Evolutionary conservation across 1,140 invertebrate species (phyloP).

Genomic region (Apis mellifera): Amel_HAv3.1 CM009941.2:14535501-14536000

Average conservation of each 20-base stretch:
- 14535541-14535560: neutral
- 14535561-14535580: neutral
- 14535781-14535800: conserved; percentile 55
- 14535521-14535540: neutral
- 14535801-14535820: neutral
- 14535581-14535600: neutral
- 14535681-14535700: conserved; percentile 65
- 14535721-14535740: conserved; percentile 54
- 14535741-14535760: conserved; percentile 57
- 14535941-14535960: conserved; percentile 62
- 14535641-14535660: conserved; percentile 47
- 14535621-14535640: neutral
- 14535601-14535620: neutral
- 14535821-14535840: conserved; percentile 27
- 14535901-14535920: conserved; percentile 57
- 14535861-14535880: conserved; percentile 58
- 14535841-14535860: conserved; percentile 20
- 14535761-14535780: conserved; percentile 31
- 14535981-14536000: neutral
- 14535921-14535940: conserved; percentile 56
- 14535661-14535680: conserved; percentile 55
- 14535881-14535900: conserved; percentile 40
- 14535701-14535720: conserved; percentile 66
- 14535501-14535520: neutral
- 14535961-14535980: conserved; percentile 29